These are phyloP conservation scores for Cloeon dipterum DNA, from an alignment of 2,888 invertebrate genomes.

Conservation along the genomic window DNA sequence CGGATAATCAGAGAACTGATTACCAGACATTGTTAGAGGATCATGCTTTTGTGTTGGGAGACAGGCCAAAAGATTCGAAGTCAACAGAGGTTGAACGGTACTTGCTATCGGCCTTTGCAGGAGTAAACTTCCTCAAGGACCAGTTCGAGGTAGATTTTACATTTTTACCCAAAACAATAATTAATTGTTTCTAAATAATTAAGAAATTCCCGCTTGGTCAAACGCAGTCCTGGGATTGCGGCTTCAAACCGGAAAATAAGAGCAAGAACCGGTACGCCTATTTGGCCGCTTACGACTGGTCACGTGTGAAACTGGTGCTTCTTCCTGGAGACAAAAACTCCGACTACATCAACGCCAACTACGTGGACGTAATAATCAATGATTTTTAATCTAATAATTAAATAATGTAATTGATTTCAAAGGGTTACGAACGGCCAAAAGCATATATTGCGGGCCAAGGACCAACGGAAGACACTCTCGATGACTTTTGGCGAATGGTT, in stretches of 20 bases:
- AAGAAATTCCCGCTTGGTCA: constrained; percentile 7
- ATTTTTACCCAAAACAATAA: too few species aligned
- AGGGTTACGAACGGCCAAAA: constrained; percentile 13
- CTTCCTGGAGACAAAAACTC: constrained; percentile 17
- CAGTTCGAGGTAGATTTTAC: too few species aligned
- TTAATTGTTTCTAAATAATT: too few species aligned
- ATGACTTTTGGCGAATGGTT: constrained; percentile 23
- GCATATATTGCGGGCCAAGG: constrained; percentile 19
- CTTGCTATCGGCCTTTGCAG: too few species aligned
- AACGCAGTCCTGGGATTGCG: constrained; percentile 7
- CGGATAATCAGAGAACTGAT: too few species aligned
- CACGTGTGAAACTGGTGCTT: constrained; percentile 20
- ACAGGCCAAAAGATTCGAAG: too few species aligned
- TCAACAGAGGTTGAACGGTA: too few species aligned
- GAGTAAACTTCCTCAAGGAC: too few species aligned
- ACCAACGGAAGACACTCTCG: constrained; percentile 16
- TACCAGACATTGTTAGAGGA: too few species aligned
- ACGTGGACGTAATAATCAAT: constrained; percentile 21
- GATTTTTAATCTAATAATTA: background rate
- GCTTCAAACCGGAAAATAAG: constrained; percentile 5
- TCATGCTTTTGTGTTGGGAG: too few species aligned
- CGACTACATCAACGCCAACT: constrained; percentile 28
- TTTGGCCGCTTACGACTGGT: constrained; percentile 18
- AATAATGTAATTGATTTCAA: constrained; percentile 5
- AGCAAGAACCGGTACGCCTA: constrained; percentile 8